These are phyloP conservation scores for Cryptus viduatorius DNA, from an alignment of 2,888 invertebrate species.

Conservation along the genomic window DNA sequence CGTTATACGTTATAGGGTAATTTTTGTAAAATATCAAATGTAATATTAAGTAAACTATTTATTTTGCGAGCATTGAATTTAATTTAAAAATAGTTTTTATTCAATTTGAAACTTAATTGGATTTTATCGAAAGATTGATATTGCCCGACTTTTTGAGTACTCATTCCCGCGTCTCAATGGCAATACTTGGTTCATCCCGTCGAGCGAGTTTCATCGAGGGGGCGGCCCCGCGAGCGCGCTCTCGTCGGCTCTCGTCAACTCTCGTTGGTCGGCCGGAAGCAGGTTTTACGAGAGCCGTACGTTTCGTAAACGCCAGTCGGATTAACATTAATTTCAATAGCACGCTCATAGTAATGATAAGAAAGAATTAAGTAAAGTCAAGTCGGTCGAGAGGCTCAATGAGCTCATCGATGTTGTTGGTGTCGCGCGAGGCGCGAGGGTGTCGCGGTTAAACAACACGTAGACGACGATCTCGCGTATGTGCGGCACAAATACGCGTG, in stretches of 20 bases:
- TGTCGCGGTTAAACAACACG: conserved; percentile 84
- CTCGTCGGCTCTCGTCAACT: conserved; percentile 9
- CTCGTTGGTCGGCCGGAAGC: conserved; percentile 79
- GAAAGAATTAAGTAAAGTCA: conserved; percentile 84
- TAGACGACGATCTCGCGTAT: conserved; percentile 78
- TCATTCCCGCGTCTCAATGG: conserved; percentile 50
- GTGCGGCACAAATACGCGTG: conserved; percentile 5
- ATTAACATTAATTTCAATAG: conserved; percentile 85
- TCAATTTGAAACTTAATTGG: not conserved
- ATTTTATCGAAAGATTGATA: not conserved
- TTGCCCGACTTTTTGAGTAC: not conserved
- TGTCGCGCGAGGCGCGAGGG: conserved; percentile 75
- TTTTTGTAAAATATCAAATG: not conserved
- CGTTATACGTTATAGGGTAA: no score
- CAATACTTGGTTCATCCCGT: conserved; percentile 82
- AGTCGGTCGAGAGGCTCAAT: conserved; percentile 78
- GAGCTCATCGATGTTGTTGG: conserved; percentile 84
- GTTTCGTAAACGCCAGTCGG: conserved; percentile 74
- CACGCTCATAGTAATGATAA: conserved; percentile 84
- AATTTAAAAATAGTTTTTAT: no score
- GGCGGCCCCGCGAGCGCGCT: conserved; percentile 67
- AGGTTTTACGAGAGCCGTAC: conserved; percentile 81
- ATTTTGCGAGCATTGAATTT: not conserved
- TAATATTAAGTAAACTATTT: not conserved
- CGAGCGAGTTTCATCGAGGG: conserved; percentile 71